Evolutionary conservation across 1,140 invertebrate genomes (phyloP).

Genomic region (Andrena cerasifolii): DNA sequence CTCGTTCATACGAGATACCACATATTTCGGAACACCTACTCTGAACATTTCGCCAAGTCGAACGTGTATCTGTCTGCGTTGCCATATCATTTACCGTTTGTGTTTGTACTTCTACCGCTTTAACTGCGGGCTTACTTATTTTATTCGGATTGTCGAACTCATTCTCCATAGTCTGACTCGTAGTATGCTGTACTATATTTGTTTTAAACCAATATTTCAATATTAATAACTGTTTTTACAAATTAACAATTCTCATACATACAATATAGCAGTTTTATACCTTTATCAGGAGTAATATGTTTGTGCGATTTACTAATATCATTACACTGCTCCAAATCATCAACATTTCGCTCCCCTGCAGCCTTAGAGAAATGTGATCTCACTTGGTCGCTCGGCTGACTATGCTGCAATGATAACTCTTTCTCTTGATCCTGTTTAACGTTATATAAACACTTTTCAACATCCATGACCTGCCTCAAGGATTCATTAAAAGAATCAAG

Average conservation of each 20-base stretch:
- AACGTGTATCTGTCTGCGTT: slow-evolving; percentile 76
- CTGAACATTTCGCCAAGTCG: slow-evolving; percentile 56
- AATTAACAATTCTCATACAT: neutral
- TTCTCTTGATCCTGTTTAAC: slow-evolving; percentile 70
- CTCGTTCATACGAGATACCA: slow-evolving; percentile 33
- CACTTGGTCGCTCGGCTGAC: slow-evolving; percentile 57
- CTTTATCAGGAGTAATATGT: slow-evolving; percentile 50
- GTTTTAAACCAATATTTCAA: slow-evolving; percentile 9
- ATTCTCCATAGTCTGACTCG: slow-evolving; percentile 17
- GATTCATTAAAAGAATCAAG: slow-evolving; percentile 79
- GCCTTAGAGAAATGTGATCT: slow-evolving; percentile 52
- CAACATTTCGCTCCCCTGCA: slow-evolving; percentile 5
- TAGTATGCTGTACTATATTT: slow-evolving; percentile 27
- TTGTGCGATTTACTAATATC: slow-evolving; percentile 56
- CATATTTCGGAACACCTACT: slow-evolving; percentile 63
- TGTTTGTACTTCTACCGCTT: slow-evolving; percentile 79
- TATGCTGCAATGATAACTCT: slow-evolving; percentile 68
- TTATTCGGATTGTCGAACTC: slow-evolving; percentile 36
- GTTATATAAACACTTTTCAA: slow-evolving; percentile 76
- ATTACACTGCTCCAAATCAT: slow-evolving; percentile 41
- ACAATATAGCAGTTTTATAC: slow-evolving; percentile 21
- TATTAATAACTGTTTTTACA: neutral
- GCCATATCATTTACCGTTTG: slow-evolving; percentile 81
- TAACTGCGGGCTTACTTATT: slow-evolving; percentile 48
- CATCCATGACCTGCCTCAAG: slow-evolving; percentile 74